Base-by-base conservation (phyloP, 2,797 vertebrate species). In the Lagodon rhomboides region DNA sequence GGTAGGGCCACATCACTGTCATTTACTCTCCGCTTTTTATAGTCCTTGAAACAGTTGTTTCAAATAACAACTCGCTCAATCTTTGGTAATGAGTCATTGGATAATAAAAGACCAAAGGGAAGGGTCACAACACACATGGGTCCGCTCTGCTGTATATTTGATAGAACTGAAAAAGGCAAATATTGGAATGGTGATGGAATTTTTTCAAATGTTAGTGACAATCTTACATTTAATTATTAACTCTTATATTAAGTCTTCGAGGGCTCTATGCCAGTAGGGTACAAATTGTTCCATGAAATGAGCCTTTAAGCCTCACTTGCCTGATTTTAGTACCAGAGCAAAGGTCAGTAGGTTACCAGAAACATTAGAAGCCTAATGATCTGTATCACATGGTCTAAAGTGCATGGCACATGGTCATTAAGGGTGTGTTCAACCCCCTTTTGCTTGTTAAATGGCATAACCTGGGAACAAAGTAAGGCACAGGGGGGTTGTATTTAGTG, bases 11-110 rank as follows among this genome's bases (percentile, higher is more conserved):
- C 77, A 83, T 75, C 73, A 77, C 82, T 80, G 86, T 90, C 72
- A 83, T 87, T 85, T 77, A 77, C 85, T 75, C 74, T 75, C 68
- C 47, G 56, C 89, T 92, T 89, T 91, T 90, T 91, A 92, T 91
- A 91, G 92, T 78, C 58, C 69, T 22, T 43, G 17, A 83, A 73
- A 62, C 80, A 63, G 75, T 79, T 78, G 76, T 87, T 69, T n/a
- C 23, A 73, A 61, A 73, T 68, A 38, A n/a, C 22, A 58, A 17
- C 75, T 25, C n/a, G 43, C 44, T 76, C 63, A 47, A 71, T 70
- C 30, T 76, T 68, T 78, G 18, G 22, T 74, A 41, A 73, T 55
- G 63, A 85, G 44, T 80, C 80, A 73, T 0, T n/a, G 59, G 38
- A 59, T 62, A 68, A 65, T 56, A 73, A 75, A 69, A 56, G 10